Conservation (phyloP, 2,888 invertebrate species). For the Buathra laborator region DNA sequence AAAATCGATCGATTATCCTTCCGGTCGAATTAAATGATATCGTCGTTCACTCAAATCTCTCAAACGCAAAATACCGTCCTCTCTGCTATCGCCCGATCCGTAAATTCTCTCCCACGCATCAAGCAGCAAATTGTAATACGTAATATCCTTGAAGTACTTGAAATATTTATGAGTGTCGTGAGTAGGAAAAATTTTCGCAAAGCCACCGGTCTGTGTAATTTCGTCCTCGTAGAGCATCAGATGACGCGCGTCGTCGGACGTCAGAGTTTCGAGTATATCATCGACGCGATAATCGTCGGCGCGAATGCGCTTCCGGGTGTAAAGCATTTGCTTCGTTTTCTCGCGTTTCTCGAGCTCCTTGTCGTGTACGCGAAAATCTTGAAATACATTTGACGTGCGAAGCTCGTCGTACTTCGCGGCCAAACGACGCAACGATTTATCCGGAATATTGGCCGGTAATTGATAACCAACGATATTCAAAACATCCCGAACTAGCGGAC, state of each 20-base stretch:
- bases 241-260: slow-evolving; percentile 95
- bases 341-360: slow-evolving; percentile 74
- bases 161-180: slow-evolving; percentile 91
- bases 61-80: slow-evolving; percentile 77
- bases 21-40: slow-evolving; percentile 78
- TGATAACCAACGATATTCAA: slow-evolving; percentile 97
- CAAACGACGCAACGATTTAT: slow-evolving; percentile 72
- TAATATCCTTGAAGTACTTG: slow-evolving; percentile 91
- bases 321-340: slow-evolving; percentile 77
- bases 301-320: slow-evolving; percentile 69
- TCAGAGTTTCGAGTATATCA: slow-evolving; percentile 91
- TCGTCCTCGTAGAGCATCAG: slow-evolving; percentile 96
- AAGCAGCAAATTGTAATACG: slow-evolving; percentile 96
- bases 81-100: slow-evolving; percentile 89
- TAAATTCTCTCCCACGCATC: slow-evolving; percentile 93
- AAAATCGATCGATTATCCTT: not conserved
- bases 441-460: slow-evolving; percentile 84
- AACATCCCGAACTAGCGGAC: slow-evolving; percentile 95
- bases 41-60: slow-evolving; percentile 83
- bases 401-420: slow-evolving; percentile 72
- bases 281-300: slow-evolving; percentile 88
- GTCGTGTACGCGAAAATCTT: slow-evolving; percentile 76
- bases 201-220: slow-evolving; percentile 87
- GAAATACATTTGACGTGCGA: slow-evolving; percentile 73
- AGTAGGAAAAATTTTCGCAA: slow-evolving; percentile 95